A percentile compares a stretch with the other conserved stretches of the same genome.
These are phyloP conservation scores for Diabrotica undecimpunctata DNA, from an alignment of 1,140 invertebrate genomes.

Conservation along the genomic window DNA sequence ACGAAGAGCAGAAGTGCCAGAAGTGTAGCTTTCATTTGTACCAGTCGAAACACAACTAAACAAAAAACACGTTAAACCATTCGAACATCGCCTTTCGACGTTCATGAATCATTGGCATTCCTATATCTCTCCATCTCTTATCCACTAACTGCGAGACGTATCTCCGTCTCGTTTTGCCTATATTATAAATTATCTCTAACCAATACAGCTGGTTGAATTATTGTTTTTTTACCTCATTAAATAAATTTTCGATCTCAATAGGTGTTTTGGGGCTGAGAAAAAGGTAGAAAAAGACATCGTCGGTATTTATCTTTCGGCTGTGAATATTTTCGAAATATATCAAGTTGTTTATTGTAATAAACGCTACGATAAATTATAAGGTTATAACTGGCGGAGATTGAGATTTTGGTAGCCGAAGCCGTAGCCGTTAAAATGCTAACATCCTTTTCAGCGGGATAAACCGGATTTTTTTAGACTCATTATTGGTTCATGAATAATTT, in stretches of 20 bases:
- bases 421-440: slow-evolving; percentile 11
- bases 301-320: slow-evolving; percentile 33
- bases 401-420: slow-evolving; percentile 14
- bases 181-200: slow-evolving; percentile 35
- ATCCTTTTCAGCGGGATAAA: slow-evolving; percentile 7
- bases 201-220: slow-evolving; percentile 33
- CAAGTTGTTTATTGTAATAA: slow-evolving; percentile 38
- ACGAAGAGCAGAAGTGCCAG: slow-evolving; percentile 38
- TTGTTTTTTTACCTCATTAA: slow-evolving; percentile 40
- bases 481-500: too few relatives aligned
- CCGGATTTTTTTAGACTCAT: not conserved
- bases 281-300: slow-evolving; percentile 28
- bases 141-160: slow-evolving; percentile 5
- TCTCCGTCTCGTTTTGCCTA: slow-evolving; percentile 12
- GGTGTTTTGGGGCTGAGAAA: slow-evolving; percentile 33
- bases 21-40: slow-evolving; percentile 46
- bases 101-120: slow-evolving; percentile 46
- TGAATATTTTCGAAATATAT: slow-evolving; percentile 39
- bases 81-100: slow-evolving; percentile 44
- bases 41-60: slow-evolving; percentile 44
- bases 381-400: slow-evolving; percentile 10
- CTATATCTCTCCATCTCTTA: slow-evolving; percentile 26
- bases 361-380: slow-evolving; percentile 33
- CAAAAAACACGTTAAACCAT: slow-evolving; percentile 43
- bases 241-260: slow-evolving; percentile 37